phyloP scores from a whole-genome alignment of 2,888 invertebrate species.

The Temnothorax ravouxi region DNA sequence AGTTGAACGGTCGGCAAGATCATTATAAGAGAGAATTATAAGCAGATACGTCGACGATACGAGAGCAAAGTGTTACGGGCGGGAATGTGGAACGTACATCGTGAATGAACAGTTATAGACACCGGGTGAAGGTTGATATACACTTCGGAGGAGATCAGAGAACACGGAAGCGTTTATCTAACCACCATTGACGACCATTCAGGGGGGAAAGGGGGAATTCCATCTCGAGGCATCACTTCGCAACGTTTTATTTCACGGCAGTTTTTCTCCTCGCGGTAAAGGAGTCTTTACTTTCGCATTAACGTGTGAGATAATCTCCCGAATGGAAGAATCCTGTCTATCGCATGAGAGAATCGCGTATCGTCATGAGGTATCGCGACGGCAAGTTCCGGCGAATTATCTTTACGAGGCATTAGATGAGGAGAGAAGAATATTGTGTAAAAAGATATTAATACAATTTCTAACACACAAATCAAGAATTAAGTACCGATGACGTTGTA shows the following conservation, averaged over 20 bases:
- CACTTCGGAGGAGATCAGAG: slow-evolving; percentile 25
- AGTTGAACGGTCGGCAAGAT: slow-evolving; percentile 23
- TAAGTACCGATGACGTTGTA: not conserved
- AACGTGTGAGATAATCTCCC: slow-evolving; percentile 26
- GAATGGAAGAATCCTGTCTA: slow-evolving; percentile 32
- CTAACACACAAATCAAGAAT: not conserved
- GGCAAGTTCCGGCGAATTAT: slow-evolving; percentile 22
- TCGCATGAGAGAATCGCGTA: slow-evolving; percentile 32
- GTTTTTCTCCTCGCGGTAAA: slow-evolving; percentile 4
- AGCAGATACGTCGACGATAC: slow-evolving; percentile 58
- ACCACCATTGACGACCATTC: slow-evolving; percentile 19
- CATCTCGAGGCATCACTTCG: not conserved
- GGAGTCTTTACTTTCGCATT: slow-evolving; percentile 28
- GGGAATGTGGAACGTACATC: slow-evolving; percentile 68
- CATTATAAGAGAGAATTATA: slow-evolving; percentile 64
- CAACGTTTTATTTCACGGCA: slow-evolving; percentile 13
- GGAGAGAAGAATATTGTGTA: not conserved
- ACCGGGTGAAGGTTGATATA: slow-evolving; percentile 51
- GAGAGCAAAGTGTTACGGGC: slow-evolving; percentile 51
- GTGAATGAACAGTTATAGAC: slow-evolving; percentile 66
- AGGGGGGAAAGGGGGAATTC: not conserved
- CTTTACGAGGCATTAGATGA: not conserved
- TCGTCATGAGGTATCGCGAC: not conserved
- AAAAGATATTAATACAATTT: not conserved
- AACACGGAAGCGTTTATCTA: slow-evolving; percentile 57